Evolutionary conservation across 2,888 invertebrate species (phyloP), one percentile per base, ranked within the genome.

Genomic region (Parnassius apollo): DNA sequence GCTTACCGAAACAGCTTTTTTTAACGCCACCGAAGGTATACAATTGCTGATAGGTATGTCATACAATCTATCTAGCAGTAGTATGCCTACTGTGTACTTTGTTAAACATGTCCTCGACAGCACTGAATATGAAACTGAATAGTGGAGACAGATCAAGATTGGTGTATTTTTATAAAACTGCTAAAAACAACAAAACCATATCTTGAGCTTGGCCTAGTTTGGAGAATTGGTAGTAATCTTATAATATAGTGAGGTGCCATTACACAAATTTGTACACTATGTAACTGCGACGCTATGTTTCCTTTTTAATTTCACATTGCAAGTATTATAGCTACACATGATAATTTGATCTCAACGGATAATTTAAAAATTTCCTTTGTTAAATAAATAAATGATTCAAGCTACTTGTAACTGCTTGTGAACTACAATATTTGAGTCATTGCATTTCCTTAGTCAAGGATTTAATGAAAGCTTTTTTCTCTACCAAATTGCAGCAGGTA

Each of bases 221-320:
- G n/a, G n/a, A 7, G 4, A 25, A 7, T 25, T 70, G 77, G 82
- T 85, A 85, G 85, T 88, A 86, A 87, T 87, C 78, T 75, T 78
- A 77, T 78, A 77, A 76, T 80, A 77, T 85, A 85, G 85, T 78
- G 80, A 86, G 89, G 89, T 89, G 90, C 90, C 89, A 90, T 91
- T 83, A 81, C 79, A 82, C 83, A 81, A 78, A 76, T 72, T 75
- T 77, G 76, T 82, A 75, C 84, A 81, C 75, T 79, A 77, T 76
- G 78, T 82, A 79, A 81, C 72, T 80, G 82, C 81, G 79, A 81
- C 73, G 80, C 83, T 82, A 77, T 77, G 80, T 77, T 77, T n/a
- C n/a, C n/a, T 75, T 51, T 11, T 75, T 80, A 73, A 76, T 77
- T 77, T 80, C 75, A 82, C 76, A 74, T 72, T 78, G 70, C 78